Base-by-base conservation (phyloP, 2,888 invertebrate species). In the Apodemia mormo region DNA sequence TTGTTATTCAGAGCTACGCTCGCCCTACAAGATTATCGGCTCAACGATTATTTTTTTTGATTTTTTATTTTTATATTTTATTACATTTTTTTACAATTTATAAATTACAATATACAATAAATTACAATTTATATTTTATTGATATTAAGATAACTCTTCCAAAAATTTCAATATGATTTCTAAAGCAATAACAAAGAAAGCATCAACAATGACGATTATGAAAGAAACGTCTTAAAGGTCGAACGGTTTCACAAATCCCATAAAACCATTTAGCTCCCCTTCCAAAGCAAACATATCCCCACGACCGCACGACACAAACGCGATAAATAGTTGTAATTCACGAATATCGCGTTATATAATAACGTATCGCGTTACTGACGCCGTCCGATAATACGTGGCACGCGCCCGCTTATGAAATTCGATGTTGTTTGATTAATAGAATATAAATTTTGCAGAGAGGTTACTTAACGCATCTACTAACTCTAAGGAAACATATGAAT, bases 301-400 rank as follows among this genome's bases (percentile, higher is more conserved):
- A 78, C 86, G 61, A 86, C 81, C 76, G 84, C 85, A 82, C 82
- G 81, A 78, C 69, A 67, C 64, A 43, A 33, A 49, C 73, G 77
- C 88, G 88, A 89, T 92, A 91, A 91, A 89, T 87, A 86, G 85
- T 86, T 92, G 92, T 92, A 91, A 92, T 90, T 89, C 89, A 86
- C 84, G 84, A 87, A 49, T 86, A 58, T 43, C 67, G 54, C 68
- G 68, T 61, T 61, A 30, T 61, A 61, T 61, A 58, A 58, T 29
- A 87, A 86, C 87, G 78, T 79, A 82, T 83, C 80, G 81, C 82
- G 78, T 82, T 82, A 79, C 85, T 80, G 78, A 79, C 90, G 89
- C 73, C 83, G 86, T 70, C 81, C 85, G 90, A 90, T 92, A 92
- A 92, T 90, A 85, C 91, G 82, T 74, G 85, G 77, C 91, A 92